Conservation (phyloP, 2,888 invertebrate species). For the Tenthredo mesomela region DNA sequence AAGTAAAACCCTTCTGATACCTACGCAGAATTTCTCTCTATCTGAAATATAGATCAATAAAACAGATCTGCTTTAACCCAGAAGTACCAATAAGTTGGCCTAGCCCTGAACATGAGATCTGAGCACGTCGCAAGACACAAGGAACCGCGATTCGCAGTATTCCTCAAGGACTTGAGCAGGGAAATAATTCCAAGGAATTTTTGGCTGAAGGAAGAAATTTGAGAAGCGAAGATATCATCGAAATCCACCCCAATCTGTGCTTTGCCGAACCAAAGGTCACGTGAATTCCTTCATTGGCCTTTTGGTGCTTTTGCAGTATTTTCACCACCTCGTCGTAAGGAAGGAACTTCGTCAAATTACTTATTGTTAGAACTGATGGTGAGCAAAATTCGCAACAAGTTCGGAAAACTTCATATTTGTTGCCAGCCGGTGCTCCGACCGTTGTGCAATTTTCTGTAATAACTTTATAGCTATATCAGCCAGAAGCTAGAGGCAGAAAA, state of each 20-base stretch:
- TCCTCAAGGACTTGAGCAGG: background rate
- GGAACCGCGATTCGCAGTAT: slow-evolving; percentile 13
- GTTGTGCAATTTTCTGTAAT: slow-evolving; percentile 2
- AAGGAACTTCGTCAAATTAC: slow-evolving; percentile 18
- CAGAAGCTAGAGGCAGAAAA: background rate
- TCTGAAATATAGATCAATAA: background rate
- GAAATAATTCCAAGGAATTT: background rate
- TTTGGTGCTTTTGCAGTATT: slow-evolving; percentile 3
- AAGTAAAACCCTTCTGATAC: background rate
- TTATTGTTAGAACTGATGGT: background rate
- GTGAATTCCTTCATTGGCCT: slow-evolving; percentile 2
- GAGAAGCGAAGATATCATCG: background rate
- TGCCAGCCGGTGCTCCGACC: slow-evolving; percentile 24
- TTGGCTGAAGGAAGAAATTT: background rate
- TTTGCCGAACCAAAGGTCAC: slow-evolving; percentile 8
- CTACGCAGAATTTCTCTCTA: background rate
- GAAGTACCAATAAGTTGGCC: background rate
- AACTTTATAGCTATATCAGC: background rate
- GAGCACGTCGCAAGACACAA: background rate
- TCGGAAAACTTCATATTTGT: slow-evolving; percentile 31
- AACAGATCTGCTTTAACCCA: background rate
- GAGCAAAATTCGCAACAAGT: slow-evolving; percentile 37
- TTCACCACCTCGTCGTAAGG: background rate
- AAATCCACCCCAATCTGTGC: background rate
- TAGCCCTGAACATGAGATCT: background rate